Percentiles rank a stretch among this genome's conserved stretches.
These are phyloP conservation scores for Meloidogyne hapla DNA, from an alignment of 1,140 invertebrate genomes.

Conservation along the genomic window DNA sequence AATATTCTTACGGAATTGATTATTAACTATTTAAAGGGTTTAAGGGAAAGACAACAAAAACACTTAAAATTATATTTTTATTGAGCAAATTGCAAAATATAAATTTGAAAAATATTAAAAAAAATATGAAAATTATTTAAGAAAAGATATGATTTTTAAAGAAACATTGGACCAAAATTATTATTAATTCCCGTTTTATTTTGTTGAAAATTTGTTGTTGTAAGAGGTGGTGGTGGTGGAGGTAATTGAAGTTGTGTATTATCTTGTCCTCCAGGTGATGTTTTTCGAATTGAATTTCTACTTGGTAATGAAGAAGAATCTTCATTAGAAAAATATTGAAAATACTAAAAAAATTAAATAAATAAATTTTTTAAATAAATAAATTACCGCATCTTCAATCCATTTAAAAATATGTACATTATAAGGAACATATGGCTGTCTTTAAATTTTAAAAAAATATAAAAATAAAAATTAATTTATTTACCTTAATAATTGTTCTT, in stretches of 20 bases:
- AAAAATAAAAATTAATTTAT: background rate
- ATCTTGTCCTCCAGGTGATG: background rate
- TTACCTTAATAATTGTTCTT: slow-evolving; percentile 56
- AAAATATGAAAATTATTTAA: background rate
- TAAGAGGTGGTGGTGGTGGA: background rate
- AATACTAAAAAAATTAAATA: slow-evolving; percentile 9
- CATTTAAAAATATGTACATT: slow-evolving; percentile 63
- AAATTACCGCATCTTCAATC: slow-evolving; percentile 55
- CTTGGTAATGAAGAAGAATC: background rate
- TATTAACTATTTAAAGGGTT: too few relatives aligned
- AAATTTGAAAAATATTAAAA: too few relatives aligned
- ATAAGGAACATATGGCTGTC: slow-evolving; percentile 63
- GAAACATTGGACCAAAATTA: background rate
- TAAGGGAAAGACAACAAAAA: too few relatives aligned
- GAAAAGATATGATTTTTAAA: slow-evolving; percentile 1
- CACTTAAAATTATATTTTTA: background rate
- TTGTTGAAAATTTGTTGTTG: background rate
- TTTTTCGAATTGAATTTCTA: slow-evolving; percentile 13
- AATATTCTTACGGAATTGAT: too few relatives aligned
- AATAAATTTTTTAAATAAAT: background rate
- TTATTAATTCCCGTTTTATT: background rate
- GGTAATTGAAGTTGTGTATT: background rate
- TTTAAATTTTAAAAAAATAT: background rate
- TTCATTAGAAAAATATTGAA: background rate
- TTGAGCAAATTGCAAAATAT: background rate